Evolutionary conservation across 1,140 invertebrate genomes (phyloP).

Genomic region (Bombus turneri): DNA sequence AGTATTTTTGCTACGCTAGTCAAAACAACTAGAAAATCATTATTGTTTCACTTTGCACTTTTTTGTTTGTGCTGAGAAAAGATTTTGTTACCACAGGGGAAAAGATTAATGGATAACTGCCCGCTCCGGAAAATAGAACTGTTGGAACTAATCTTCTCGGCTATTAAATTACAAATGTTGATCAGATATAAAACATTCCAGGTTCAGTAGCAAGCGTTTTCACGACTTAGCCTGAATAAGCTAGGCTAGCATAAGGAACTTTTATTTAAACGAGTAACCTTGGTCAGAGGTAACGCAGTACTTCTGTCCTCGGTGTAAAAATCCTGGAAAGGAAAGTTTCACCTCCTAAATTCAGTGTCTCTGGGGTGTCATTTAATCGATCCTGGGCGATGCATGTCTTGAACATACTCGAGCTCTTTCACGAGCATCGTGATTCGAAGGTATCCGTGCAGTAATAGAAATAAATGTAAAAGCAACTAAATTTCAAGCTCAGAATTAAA

Average conservation of each 20-base stretch:
- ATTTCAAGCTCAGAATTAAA: not conserved
- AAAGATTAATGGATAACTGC: no score
- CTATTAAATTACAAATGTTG: constrained; percentile 50
- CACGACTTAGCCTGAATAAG: no score
- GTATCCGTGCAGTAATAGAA: constrained; percentile 1
- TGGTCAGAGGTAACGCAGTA: not conserved
- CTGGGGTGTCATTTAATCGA: constrained; percentile 65
- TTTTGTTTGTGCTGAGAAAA: no score
- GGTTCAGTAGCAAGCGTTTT: not conserved
- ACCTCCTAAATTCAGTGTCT: constrained; percentile 47
- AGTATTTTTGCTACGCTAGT: no score
- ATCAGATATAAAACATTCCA: constrained; percentile 5
- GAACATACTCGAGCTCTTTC: constrained; percentile 32
- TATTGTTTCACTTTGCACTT: no score
- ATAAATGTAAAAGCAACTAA: constrained; percentile 9
- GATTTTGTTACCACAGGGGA: no score
- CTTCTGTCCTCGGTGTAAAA: constrained; percentile 23
- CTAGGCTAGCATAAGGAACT: not conserved
- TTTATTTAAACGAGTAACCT: constrained; percentile 39
- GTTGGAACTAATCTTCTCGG: constrained; percentile 30
- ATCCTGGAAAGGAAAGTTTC: constrained; percentile 53
- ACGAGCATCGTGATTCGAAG: constrained; percentile 16
- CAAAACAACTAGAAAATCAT: no score
- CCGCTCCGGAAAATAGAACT: not conserved
- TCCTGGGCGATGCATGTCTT: constrained; percentile 24